Percentiles rank a stretch among this genome's conserved stretches.
Evolutionary conservation across 2,797 vertebrate species (phyloP).

Genomic region (Spea hammondii): DNA sequence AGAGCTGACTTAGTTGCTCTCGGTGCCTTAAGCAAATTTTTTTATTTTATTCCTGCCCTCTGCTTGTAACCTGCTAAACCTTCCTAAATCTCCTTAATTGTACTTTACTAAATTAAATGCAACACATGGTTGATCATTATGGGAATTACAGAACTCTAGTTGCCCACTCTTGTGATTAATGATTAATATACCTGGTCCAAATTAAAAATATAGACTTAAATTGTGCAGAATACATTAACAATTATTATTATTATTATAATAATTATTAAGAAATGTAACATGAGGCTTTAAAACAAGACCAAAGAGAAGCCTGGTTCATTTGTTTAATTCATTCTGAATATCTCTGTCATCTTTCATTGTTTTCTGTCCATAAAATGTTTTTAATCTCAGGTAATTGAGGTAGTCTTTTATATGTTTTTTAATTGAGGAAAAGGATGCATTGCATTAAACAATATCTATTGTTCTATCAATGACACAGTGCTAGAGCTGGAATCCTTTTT

Average conservation of each 20-base stretch:
- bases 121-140: neutral
- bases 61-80: no score
- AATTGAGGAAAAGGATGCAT: conserved; percentile 53
- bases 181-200: no score
- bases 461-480: conserved; percentile 44
- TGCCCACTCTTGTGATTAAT: no score
- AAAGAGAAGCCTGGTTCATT: conserved; percentile 62
- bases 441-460: conserved; percentile 49
- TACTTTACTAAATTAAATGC: no score
- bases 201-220: neutral
- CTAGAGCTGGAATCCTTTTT: conserved; percentile 51
- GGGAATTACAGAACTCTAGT: neutral
- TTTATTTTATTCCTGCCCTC: no score
- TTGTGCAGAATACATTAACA: neutral
- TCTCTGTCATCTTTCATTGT: conserved; percentile 53
- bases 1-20: no score
- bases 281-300: conserved; percentile 58
- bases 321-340: conserved; percentile 56
- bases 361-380: conserved; percentile 62
- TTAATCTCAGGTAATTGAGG: conserved; percentile 76
- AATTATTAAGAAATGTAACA: conserved; percentile 25
- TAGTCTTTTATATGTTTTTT: conserved; percentile 55
- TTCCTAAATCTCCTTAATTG: no score
- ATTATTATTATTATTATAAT: neutral
- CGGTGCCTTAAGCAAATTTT: no score